A percentile compares a stretch with the other conserved stretches of the same genome.
phyloP scores from a whole-genome alignment of 2,113 vertebrate genomes.

The Siniperca knerii region DNA sequence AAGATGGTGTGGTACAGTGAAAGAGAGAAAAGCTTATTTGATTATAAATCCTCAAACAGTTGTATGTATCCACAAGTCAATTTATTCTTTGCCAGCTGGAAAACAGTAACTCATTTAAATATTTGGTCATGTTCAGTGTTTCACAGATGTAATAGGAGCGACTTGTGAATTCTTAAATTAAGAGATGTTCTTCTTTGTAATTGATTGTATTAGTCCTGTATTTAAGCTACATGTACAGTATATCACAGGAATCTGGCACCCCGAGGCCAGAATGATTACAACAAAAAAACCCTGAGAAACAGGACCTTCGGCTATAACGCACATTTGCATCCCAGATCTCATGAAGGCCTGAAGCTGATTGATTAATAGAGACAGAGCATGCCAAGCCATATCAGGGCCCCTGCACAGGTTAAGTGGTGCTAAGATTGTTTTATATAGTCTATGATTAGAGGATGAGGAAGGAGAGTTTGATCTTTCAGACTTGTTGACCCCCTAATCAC shows the following conservation, averaged over 20 bases:
- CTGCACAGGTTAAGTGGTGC: conserved; percentile 86
- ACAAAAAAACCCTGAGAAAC: conserved; percentile 31
- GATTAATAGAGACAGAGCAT: conserved; percentile 88
- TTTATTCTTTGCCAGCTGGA: conserved; percentile 32
- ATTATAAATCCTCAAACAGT: conserved; percentile 53
- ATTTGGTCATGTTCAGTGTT: conserved; percentile 35
- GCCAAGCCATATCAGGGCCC: conserved; percentile 83
- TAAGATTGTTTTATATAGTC: conserved; percentile 86
- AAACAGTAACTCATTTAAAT: conserved; percentile 27
- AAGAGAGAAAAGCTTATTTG: conserved; percentile 56
- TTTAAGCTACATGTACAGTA: conserved; percentile 34
- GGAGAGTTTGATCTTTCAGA: conserved; percentile 80
- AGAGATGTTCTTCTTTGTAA: conserved; percentile 1
- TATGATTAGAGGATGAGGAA: conserved; percentile 83
- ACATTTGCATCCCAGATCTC: conserved; percentile 81
- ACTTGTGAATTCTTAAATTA: conserved; percentile 16
- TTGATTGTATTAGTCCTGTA: conserved; percentile 35
- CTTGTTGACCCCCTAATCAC: conserved; percentile 80
- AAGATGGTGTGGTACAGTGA: conserved; percentile 13
- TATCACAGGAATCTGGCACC: conserved; percentile 40
- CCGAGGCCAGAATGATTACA: conserved; percentile 6
- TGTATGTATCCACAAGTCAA: conserved; percentile 22
- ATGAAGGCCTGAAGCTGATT: conserved; percentile 80
- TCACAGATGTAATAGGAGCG: conserved; percentile 9
- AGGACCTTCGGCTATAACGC: conserved; percentile 63